Percentiles rank a stretch among this genome's conserved stretches.
Evolutionary conservation across 1,140 invertebrate species (phyloP).

Genomic region (Parasteatoda tepidariorum): DNA sequence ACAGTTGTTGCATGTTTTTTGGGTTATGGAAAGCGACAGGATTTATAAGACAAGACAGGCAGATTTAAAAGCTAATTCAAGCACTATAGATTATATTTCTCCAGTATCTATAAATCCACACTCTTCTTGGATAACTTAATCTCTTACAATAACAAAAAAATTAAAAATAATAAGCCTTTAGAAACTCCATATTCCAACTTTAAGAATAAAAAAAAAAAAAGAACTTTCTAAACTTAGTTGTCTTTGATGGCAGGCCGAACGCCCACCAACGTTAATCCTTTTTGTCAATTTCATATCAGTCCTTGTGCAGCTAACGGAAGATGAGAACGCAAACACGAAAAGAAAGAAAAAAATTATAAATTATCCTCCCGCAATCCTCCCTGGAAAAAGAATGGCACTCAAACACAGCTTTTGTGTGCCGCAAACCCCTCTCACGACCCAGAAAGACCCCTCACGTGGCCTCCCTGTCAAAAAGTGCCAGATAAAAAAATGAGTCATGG

Average conservation of each 20-base stretch:
- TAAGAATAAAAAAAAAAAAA: too few species aligned
- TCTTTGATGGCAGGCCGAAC: slow-evolving; percentile 18
- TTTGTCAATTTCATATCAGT: slow-evolving; percentile 51
- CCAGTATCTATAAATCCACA: too few species aligned
- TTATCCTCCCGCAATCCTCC: neutral
- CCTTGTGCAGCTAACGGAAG: slow-evolving; percentile 22
- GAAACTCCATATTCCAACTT: too few species aligned
- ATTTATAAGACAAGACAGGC: too few species aligned
- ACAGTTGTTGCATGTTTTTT: too few species aligned
- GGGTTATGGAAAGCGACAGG: too few species aligned
- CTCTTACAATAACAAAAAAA: too few species aligned
- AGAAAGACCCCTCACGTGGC: neutral
- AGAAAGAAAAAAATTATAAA: neutral
- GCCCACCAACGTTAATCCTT: slow-evolving; percentile 25
- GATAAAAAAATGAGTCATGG: slow-evolving; percentile 46
- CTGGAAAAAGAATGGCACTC: slow-evolving; percentile 36
- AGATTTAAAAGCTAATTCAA: too few species aligned
- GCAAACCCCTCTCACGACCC: slow-evolving; percentile 43
- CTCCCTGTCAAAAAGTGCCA: neutral
- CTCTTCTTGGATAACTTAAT: too few species aligned
- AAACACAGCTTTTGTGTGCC: slow-evolving; percentile 23
- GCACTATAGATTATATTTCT: too few species aligned
- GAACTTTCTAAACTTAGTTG: neutral
- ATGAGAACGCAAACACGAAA: neutral
- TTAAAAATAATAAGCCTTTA: too few species aligned